Conservation (phyloP, 2,113 vertebrate genomes). For the Chrysemys picta region DNA sequence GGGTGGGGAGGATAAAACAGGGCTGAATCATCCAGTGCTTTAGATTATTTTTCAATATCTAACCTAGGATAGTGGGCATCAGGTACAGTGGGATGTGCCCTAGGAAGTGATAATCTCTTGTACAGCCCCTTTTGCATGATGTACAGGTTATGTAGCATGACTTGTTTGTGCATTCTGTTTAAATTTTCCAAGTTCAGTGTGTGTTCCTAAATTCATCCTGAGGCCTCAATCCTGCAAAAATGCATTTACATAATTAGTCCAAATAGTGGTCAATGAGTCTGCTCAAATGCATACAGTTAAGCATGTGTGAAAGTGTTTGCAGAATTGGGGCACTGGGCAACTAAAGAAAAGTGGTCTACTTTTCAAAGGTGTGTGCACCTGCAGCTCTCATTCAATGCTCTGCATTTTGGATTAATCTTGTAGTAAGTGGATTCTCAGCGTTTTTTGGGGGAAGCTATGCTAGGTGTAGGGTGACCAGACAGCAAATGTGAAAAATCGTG, state of each 20-base stretch:
- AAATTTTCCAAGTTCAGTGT: background rate
- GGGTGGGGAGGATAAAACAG: background rate
- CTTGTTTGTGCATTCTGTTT: background rate
- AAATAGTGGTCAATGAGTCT: background rate
- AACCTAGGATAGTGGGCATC: background rate
- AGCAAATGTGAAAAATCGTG: too few relatives aligned
- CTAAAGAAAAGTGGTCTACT: background rate
- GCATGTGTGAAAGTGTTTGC: background rate
- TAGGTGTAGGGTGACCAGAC: too few relatives aligned
- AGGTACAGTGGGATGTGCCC: accelerated
- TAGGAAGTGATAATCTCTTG: background rate
- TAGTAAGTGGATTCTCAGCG: too few relatives aligned
- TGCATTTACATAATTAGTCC: background rate
- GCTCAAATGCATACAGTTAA: background rate
- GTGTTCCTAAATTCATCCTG: background rate
- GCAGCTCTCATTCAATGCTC: too few relatives aligned
- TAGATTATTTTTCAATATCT: background rate
- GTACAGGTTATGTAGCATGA: background rate
- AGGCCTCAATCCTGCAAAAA: background rate
- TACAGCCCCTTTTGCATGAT: background rate
- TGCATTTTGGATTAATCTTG: too few relatives aligned
- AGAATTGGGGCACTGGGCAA: background rate
- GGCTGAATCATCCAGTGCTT: background rate
- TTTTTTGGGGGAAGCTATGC: too few relatives aligned
- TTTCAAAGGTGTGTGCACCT: background rate